Percentiles rank a stretch among this genome's conserved stretches.
Conservation (phyloP, 2,113 vertebrate species). For the Leptosomus discolor region DNA sequence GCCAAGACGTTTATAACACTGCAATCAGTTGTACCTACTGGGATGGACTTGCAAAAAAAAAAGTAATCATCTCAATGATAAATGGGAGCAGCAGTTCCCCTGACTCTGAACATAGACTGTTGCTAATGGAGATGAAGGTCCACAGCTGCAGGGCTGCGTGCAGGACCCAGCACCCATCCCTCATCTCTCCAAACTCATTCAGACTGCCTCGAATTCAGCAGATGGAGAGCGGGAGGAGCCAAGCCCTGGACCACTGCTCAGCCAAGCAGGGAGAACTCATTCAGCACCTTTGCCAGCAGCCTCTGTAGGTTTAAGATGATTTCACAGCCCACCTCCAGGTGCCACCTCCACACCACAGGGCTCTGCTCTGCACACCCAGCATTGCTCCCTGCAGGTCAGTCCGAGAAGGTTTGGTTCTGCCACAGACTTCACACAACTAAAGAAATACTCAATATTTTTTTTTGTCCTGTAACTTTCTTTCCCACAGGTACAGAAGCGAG, state of each 20-base stretch:
- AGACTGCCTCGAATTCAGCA: not conserved
- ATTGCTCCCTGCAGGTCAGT: fast-evolving
- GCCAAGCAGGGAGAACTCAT: not conserved
- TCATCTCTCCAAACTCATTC: not conserved
- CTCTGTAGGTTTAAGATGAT: fast-evolving
- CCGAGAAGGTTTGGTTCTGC: not conserved
- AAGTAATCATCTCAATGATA: not conserved
- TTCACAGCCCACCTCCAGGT: not conserved
- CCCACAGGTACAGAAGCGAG: not conserved
- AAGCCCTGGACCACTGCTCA: not conserved
- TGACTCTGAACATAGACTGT: no score
- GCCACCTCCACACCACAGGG: not conserved
- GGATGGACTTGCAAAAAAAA: not conserved
- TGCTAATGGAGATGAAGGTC: not conserved
- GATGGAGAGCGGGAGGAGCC: not conserved
- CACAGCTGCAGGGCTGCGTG: not conserved
- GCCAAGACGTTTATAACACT: not conserved
- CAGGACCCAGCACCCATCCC: not conserved
- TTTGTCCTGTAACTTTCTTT: not conserved
- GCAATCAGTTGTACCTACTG: not conserved
- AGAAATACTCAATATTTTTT: not conserved
- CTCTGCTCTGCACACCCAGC: not conserved
- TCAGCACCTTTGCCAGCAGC: not conserved
- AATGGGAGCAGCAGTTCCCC: not conserved
- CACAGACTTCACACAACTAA: not conserved